These are phyloP conservation scores for Isichthys henryi DNA, from an alignment of 2,113 vertebrate species.

Conservation along the genomic window DNA sequence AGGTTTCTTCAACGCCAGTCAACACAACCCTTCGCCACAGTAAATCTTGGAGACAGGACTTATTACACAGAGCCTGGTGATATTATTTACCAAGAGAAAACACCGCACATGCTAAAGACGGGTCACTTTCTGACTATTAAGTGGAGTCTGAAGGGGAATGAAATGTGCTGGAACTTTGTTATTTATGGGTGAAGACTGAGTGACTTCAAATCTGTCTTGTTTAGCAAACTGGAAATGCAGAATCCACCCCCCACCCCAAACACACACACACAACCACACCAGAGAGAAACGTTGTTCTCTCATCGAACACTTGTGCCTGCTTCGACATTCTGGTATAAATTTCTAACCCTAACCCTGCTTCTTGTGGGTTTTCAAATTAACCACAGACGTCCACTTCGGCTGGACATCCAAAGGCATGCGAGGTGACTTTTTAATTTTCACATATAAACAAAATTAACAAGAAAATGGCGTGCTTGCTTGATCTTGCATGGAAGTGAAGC, in stretches of 20 bases:
- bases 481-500: neutral
- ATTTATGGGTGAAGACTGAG: neutral
- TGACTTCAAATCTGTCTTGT: neutral
- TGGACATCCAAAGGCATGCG: neutral
- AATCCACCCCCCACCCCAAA: neutral
- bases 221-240: neutral
- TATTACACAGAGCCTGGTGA: neutral
- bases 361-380: neutral
- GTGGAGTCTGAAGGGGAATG: neutral
- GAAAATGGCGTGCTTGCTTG: constrained; percentile 5
- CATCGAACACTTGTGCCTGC: neutral
- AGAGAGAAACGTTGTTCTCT: neutral
- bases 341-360: neutral
- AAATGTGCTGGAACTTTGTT: neutral
- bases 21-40: neutral
- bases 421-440: neutral
- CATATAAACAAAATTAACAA: neutral
- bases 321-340: neutral
- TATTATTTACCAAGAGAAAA: neutral
- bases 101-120: neutral
- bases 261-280: neutral
- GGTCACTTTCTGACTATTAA: neutral
- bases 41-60: neutral
- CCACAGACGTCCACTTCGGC: neutral
- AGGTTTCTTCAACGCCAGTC: neutral